These are phyloP conservation scores for Phaetusa simplex DNA, from an alignment of 2,113 vertebrate genomes.

Conservation along the genomic window DNA sequence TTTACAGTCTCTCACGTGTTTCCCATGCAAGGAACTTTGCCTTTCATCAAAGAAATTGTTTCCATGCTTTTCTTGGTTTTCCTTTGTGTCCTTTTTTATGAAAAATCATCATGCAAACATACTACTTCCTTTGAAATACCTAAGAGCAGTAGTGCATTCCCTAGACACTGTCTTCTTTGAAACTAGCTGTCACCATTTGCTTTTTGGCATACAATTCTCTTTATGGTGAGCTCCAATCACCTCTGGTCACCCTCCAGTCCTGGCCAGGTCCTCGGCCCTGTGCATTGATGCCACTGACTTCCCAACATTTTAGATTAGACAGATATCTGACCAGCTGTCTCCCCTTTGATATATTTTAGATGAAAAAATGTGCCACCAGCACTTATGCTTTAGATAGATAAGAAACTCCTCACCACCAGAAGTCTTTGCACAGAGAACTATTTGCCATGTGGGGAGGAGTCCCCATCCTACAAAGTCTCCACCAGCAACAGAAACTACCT, in stretches of 20 bases:
- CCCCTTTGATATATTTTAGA: neutral
- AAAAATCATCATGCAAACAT: neutral
- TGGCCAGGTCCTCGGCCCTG: neutral
- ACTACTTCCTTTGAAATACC: neutral
- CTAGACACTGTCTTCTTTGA: neutral
- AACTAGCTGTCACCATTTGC: neutral
- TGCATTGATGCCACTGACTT: neutral
- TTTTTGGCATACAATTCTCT: neutral
- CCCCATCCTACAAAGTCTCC: neutral
- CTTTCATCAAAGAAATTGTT: neutral
- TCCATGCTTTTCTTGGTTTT: neutral
- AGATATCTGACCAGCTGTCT: neutral
- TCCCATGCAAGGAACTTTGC: neutral
- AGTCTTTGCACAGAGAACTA: neutral
- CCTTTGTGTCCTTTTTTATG: neutral
- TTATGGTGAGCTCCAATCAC: neutral
- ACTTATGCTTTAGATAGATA: neutral
- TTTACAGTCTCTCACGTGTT: neutral
- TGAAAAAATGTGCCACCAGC: neutral
- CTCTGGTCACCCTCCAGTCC: neutral
- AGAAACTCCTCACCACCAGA: neutral
- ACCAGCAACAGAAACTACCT: neutral
- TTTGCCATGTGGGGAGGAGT: neutral
- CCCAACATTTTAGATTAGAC: neutral
- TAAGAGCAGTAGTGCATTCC: neutral